These are phyloP conservation scores for Drosophila limbata DNA, from an alignment of 2,888 invertebrate genomes.

Conservation along the genomic window DNA sequence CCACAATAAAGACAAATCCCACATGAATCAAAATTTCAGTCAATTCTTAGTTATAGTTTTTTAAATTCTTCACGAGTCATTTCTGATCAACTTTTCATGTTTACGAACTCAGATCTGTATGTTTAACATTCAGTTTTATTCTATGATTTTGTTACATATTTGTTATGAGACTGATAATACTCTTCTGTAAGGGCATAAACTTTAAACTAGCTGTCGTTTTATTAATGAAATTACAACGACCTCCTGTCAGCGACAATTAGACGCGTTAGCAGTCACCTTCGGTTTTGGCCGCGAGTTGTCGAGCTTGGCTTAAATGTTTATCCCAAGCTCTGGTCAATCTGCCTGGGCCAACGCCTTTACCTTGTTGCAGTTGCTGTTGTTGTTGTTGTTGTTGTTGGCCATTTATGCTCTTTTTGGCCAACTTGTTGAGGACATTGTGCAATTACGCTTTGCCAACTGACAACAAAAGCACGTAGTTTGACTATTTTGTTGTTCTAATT, in stretches of 20 bases:
- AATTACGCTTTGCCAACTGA: constrained; percentile 26
- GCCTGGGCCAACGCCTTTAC: constrained; percentile 19
- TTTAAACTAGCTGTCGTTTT: constrained; percentile 24
- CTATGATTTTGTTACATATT: not conserved
- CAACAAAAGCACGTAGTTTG: constrained; percentile 50
- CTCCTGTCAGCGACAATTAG: constrained; percentile 27
- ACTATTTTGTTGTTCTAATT: constrained; percentile 20
- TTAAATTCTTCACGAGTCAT: no score
- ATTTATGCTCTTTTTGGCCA: constrained; percentile 31
- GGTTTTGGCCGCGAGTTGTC: not conserved
- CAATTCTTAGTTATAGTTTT: no score
- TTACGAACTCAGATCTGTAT: not conserved
- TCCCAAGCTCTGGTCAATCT: constrained; percentile 27
- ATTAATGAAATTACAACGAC: constrained; percentile 63
- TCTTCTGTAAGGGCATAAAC: not conserved
- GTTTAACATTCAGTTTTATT: no score
- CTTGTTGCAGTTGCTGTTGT: constrained; percentile 9
- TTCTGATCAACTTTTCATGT: no score
- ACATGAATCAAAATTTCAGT: no score
- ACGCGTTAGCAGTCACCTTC: constrained; percentile 26
- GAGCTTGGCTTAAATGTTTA: constrained; percentile 9
- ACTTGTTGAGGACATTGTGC: constrained; percentile 43
- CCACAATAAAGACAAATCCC: no score
- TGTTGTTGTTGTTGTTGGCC: constrained; percentile 5
- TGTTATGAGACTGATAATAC: not conserved